Percentiles rank a stretch among this genome's conserved stretches.
phyloP scores from a whole-genome alignment of 1,140 invertebrate species.

The Drosophila nasuta region DNA sequence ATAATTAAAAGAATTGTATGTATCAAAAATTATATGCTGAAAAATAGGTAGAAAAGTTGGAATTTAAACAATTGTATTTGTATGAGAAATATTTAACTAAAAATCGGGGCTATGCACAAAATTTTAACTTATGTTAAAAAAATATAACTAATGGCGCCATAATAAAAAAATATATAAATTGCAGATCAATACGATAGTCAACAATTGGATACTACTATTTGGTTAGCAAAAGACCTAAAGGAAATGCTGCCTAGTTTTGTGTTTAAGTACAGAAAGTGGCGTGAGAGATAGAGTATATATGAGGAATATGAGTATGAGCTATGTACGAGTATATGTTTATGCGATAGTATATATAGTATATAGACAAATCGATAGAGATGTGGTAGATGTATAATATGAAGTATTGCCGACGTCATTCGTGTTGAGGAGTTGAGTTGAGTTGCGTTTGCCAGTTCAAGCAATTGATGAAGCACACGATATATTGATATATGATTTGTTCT shows the following conservation, averaged over 20 bases:
- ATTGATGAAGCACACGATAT: conserved; percentile 37
- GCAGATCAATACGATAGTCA: background rate
- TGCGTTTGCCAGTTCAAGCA: conserved; percentile 58
- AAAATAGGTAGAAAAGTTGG: conserved; percentile 82
- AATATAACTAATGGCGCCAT: conserved; percentile 29
- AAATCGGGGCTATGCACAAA: conserved; percentile 31
- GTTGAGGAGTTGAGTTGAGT: conserved; percentile 59
- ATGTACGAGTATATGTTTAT: conserved; percentile 40
- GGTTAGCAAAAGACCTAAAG: conserved; percentile 23
- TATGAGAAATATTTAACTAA: conserved; percentile 58
- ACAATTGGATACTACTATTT: conserved; percentile 23
- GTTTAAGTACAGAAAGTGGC: conserved; percentile 1
- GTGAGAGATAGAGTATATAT: conserved; percentile 9
- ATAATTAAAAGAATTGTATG: conserved; percentile 52
- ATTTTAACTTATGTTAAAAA: conserved; percentile 49
- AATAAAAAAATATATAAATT: conserved; percentile 9
- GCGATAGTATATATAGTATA: conserved; percentile 44
- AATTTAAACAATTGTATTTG: conserved; percentile 70
- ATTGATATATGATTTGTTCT: conserved; percentile 52
- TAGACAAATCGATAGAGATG: conserved; percentile 53
- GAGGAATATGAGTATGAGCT: conserved; percentile 7
- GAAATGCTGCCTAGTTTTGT: conserved; percentile 46
- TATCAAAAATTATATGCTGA: conserved; percentile 64
- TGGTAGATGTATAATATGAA: conserved; percentile 40
- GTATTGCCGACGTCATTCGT: conserved; percentile 82